Evolutionary conservation across 2,797 vertebrate species (phyloP).

Genomic region (Lacerta viridis): DNA sequence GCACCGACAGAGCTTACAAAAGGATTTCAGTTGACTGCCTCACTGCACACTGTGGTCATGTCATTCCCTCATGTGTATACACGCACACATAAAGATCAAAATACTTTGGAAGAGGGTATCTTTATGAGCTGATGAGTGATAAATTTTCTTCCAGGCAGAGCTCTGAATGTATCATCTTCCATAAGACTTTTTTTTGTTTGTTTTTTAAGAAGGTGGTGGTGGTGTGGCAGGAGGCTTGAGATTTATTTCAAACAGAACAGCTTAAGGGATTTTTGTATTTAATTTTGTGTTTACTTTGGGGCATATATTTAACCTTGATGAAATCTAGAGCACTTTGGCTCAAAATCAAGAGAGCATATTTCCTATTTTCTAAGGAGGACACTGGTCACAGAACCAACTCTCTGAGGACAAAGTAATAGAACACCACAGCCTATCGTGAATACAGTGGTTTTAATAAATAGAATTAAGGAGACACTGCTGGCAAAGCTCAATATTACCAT

Average conservation of each 20-base stretch:
- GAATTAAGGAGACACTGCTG: constrained; percentile 15
- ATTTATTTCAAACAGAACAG: constrained; percentile 63
- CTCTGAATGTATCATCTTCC: constrained; percentile 69
- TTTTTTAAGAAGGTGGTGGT: constrained; percentile 39
- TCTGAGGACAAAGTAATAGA: constrained; percentile 21
- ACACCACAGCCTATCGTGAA: constrained; percentile 30
- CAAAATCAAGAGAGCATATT: not conserved
- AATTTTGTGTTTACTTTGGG: constrained; percentile 44
- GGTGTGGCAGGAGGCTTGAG: constrained; percentile 35
- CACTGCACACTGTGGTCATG: constrained; percentile 61
- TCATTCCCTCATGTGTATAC: constrained; percentile 24
- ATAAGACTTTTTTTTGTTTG: constrained; percentile 63
- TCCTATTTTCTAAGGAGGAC: not conserved
- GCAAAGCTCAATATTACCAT: constrained; percentile 41
- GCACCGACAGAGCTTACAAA: constrained; percentile 51
- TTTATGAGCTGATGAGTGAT: constrained; percentile 72
- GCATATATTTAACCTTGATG: constrained; percentile 46
- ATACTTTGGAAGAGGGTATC: constrained; percentile 72
- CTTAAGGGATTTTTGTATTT: constrained; percentile 54
- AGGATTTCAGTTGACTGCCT: constrained; percentile 60
- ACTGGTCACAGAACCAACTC: not conserved
- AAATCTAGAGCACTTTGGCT: constrained; percentile 29
- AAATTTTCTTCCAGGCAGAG: constrained; percentile 71
- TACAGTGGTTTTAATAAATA: not conserved
- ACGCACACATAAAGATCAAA: constrained; percentile 19